phyloP scores from a whole-genome alignment of 1,140 invertebrate species.

The Zaprionus davidi region DNA sequence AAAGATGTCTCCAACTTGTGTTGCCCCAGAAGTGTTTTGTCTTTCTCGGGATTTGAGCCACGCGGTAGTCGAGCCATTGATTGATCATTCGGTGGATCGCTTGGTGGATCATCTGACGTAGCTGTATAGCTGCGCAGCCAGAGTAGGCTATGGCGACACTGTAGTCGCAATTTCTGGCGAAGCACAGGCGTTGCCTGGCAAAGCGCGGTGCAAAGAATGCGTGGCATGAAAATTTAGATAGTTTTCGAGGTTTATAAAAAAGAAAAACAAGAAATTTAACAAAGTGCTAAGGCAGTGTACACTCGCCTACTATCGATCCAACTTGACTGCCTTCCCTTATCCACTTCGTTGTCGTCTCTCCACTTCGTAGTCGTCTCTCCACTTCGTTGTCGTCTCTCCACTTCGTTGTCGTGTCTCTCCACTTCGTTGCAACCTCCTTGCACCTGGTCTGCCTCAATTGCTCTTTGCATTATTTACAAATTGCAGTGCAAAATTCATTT shows the following conservation, averaged over 20 bases:
- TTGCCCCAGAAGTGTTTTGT: not conserved
- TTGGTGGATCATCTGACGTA: not conserved
- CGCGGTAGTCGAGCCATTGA: not conserved
- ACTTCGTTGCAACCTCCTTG: too few species aligned
- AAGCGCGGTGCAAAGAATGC: not conserved
- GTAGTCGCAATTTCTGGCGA: not conserved
- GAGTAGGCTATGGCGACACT: not conserved
- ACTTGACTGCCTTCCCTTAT: too few species aligned
- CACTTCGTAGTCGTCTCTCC: too few species aligned
- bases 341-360: too few species aligned
- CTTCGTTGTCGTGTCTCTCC: too few species aligned
- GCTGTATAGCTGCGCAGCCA: not conserved
- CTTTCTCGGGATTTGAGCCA: not conserved
- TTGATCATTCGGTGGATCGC: not conserved
- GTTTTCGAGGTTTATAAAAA: not conserved
- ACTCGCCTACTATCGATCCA: too few species aligned
- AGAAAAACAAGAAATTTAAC: not conserved
- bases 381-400: too few species aligned
- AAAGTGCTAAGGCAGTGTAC: too few species aligned
- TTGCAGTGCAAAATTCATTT: conserved; percentile 55
- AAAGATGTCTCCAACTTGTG: not conserved
- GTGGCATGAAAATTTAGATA: not conserved
- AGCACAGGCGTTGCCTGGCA: not conserved
- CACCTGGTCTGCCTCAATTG: not conserved
- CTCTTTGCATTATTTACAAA: conserved; percentile 6